phyloP scores from a whole-genome alignment of 2,113 vertebrate genomes.

The Xenus cinereus region DNA sequence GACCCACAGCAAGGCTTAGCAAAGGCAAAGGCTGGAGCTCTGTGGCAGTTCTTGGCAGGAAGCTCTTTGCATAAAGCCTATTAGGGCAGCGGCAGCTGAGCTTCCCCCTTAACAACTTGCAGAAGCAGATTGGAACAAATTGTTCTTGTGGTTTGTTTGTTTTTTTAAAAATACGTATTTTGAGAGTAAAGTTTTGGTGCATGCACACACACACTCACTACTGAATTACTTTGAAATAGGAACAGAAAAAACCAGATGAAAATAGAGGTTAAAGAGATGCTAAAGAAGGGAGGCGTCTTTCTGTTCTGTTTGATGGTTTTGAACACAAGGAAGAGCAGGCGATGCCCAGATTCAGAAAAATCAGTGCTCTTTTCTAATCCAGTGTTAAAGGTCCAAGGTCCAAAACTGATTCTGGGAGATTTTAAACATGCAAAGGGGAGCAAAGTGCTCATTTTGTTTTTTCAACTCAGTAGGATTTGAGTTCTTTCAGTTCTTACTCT shows the following conservation, averaged over 20 bases:
- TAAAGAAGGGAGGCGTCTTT: background rate
- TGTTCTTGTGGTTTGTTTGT: background rate
- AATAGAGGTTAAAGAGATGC: background rate
- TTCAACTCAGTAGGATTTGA: background rate
- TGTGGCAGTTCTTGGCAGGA: background rate
- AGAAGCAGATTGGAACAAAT: conserved; percentile 38
- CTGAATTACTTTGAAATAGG: background rate
- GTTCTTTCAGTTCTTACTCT: background rate
- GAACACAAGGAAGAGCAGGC: background rate
- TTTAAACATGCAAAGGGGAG: background rate
- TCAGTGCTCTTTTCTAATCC: background rate
- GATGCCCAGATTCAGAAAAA: background rate
- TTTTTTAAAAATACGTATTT: background rate
- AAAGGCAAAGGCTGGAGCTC: background rate
- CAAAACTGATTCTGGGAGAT: background rate
- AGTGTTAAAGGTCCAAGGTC: background rate
- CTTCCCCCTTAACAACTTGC: background rate
- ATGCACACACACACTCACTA: background rate
- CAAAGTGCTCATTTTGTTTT: background rate
- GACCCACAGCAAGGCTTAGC: background rate
- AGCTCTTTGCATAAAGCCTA: conserved; percentile 11
- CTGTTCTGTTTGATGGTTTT: background rate
- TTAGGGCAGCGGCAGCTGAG: background rate
- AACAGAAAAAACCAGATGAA: background rate
- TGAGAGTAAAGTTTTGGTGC: background rate